Evolutionary conservation across 2,888 invertebrate species (phyloP), one percentile per base, ranked within the genome.

Genomic region (Agrochola lychnidis): DNA sequence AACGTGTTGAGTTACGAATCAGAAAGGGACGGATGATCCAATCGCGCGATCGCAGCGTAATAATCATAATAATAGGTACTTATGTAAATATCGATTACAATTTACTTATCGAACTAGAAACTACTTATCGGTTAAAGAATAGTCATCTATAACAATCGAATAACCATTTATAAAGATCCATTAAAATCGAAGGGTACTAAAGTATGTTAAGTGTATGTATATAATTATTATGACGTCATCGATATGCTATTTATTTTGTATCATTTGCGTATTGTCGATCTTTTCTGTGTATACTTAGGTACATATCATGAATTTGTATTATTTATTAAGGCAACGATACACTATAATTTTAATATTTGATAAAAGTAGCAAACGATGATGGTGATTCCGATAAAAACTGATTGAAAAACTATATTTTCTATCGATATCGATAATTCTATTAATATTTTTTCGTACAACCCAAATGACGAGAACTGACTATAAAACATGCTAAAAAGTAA

Each of bases 111-210:
- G 93, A 87, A 85, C 82, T 88, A 89, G 88, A 81, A 87, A 83
- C 76, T 89, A 88, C 87, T 86, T 94, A 94, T 93, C 90, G 93
- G 92, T 93, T 90, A 93, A 93, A 91, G 81, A 90, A 94, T 95
- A 95, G 94, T 95, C 94, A 94, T 92, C 90, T 95, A 92, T 94
- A 94, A 95, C 94, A 91, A 92, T 94, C 92, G 93, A 94, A 92
- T 95, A 95, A 94, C 91, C 92, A 93, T 92, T 83, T 94, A 93
- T 92, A 91, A 90, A 93, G 93, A 96, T 95, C 94, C 95, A 95
- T 95, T 95, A 94, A 93, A 95, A 94, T 95, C 92, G 91, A 96
- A 96, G 96, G 96, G 96, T 96, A 96, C 96, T 96, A 96, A 96
- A 95, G 87, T 96, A 96, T 94, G 89, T 92, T 94, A 95, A 93